Evolutionary conservation across 2,797 vertebrate genomes (phyloP).

Genomic region (Peromyscus nudipes): DNA sequence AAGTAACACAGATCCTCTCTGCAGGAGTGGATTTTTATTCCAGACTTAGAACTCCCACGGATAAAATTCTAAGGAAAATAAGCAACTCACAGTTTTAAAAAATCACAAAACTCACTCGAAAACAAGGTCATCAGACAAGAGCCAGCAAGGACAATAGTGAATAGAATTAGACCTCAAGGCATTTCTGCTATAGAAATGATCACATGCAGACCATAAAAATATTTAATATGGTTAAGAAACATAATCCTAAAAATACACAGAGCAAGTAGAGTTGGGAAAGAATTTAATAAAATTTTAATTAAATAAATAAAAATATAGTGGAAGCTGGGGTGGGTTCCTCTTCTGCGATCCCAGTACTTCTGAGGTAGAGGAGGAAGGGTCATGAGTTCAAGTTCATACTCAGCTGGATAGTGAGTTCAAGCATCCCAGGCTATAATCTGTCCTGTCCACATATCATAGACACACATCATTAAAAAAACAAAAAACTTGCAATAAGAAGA

Average conservation of each 20-base stretch:
- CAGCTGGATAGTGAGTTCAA: neutral
- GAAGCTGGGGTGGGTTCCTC: neutral
- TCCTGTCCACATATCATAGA: neutral
- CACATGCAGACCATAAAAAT: neutral
- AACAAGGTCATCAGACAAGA: conserved; percentile 2
- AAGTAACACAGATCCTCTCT: conserved; percentile 8
- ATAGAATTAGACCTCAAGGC: neutral
- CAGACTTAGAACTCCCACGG: neutral
- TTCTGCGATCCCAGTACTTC: neutral
- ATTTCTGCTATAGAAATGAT: neutral
- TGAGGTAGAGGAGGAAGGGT: neutral
- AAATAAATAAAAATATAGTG: conserved; percentile 23
- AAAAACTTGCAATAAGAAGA: neutral
- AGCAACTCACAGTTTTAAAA: neutral
- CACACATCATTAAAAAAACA: neutral
- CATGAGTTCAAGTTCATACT: neutral
- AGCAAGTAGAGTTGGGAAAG: neutral
- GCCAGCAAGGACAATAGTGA: neutral
- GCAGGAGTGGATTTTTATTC: neutral
- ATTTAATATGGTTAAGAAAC: conserved; percentile 28
- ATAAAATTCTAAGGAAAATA: conserved; percentile 12
- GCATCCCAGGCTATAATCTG: neutral
- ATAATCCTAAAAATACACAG: neutral
- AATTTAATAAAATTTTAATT: neutral
- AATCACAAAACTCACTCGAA: conserved; percentile 9